Conservation (phyloP, 2,113 vertebrate species). For the Zeus faber region DNA sequence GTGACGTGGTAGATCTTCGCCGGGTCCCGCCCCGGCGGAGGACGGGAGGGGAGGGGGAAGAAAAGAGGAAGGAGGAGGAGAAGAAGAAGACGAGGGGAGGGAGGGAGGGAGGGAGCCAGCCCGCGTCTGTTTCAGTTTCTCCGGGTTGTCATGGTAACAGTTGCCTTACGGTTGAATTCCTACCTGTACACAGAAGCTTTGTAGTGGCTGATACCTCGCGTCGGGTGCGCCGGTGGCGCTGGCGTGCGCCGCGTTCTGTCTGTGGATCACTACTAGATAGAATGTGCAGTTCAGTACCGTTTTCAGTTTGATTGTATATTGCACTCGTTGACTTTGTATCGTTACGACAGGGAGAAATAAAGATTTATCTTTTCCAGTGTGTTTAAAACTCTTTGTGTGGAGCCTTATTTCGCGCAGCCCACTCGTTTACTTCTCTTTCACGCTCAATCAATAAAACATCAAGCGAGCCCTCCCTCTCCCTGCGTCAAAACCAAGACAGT, state of each 20-base stretch:
- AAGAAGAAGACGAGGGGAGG: too few species aligned
- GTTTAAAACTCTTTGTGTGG: conserved; percentile 50
- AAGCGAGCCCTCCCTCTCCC: conserved; percentile 17
- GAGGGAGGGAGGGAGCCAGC: conserved; percentile 24
- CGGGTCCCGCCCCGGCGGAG: background rate
- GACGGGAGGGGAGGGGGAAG: background rate
- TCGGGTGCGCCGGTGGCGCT: conserved; percentile 56
- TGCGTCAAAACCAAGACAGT: conserved; percentile 21
- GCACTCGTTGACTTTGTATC: conserved; percentile 80
- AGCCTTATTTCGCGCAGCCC: background rate
- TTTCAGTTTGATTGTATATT: conserved; percentile 68
- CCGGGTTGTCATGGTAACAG: conserved; percentile 70
- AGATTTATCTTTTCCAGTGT: conserved; percentile 76
- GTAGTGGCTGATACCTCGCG: conserved; percentile 69
- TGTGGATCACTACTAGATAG: conserved; percentile 69
- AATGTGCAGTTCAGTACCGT: conserved; percentile 54
- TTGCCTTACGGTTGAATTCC: conserved; percentile 75
- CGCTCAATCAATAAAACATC: conserved; percentile 19
- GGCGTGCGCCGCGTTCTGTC: conserved; percentile 58
- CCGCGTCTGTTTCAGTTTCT: conserved; percentile 52
- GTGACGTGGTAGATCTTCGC: conserved; percentile 57
- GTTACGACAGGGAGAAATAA: conserved; percentile 75
- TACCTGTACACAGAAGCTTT: conserved; percentile 71
- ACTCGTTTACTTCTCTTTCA: background rate
- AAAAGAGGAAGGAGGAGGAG: conserved; percentile 15